Evolutionary conservation across 2,797 vertebrate genomes (phyloP), one percentile per base, ranked within the genome.

Genomic region (Cottoperca gobio): DNA sequence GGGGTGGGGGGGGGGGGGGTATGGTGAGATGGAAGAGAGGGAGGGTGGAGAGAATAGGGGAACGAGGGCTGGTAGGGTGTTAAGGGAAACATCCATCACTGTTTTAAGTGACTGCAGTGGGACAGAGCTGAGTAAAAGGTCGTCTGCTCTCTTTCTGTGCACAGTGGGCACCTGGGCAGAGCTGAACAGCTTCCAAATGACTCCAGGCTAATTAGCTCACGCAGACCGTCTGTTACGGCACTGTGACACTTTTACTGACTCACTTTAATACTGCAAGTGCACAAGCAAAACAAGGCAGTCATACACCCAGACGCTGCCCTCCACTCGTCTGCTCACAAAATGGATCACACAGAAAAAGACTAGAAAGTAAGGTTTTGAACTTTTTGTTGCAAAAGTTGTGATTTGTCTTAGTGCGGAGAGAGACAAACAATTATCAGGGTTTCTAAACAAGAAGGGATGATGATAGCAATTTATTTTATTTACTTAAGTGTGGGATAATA

Each of bases 61-160:
- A 49, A 55, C 3, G 28, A 52, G 63, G 28, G 58, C 43, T 39
- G 48, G 48, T 58, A 43, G 74, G 78, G 62, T 55, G 70, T 81
- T 78, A 16, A 57, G 54, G 75, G 86, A 81, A 89, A 77, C 91
- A 93, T 92, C 88, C 86, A 92, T 93, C 92, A 91, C 78, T 87
- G 86, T 90, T 92, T 91, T 92, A 92, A 92, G 89, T 91, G 91
- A 90, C 84, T 92, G 88, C 91, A 74, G 84, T 80, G 90, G 89
- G 91, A 89, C 54, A 50, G 78, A 81, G 85, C 81, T 19, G 82
- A 89, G 87, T 79, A 80, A 88, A 91, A 91, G 88, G 89, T 92
- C 76, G 72, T 81, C 76, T 85, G 83, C 55, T 82, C 78, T 75
- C 83, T 85, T 72, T 81, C 79, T 85, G 84, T 68, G 88, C 85